phyloP scores from a whole-genome alignment of 2,888 invertebrate species.

The Aleiodes leptofemur region DNA sequence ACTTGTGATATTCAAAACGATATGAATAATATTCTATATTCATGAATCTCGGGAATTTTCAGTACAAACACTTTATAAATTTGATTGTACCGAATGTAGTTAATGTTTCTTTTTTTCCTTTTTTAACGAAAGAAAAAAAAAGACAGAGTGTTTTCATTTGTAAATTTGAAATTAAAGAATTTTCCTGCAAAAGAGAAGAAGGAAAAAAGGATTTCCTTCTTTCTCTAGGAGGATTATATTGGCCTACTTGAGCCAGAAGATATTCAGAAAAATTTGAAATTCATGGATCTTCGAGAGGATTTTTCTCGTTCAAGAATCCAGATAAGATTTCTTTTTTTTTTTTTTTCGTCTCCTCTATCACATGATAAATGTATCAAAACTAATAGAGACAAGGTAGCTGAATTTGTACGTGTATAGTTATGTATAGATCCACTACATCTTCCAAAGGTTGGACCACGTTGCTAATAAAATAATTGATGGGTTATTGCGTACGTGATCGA shows the following conservation, averaged over 20 bases:
- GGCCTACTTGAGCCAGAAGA: no score
- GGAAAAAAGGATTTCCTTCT: slow-evolving; percentile 16
- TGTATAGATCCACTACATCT: slow-evolving; percentile 19
- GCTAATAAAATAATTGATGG: slow-evolving; percentile 57
- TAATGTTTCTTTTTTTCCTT: no score
- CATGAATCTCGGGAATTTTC: slow-evolving; percentile 37
- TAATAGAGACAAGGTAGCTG: slow-evolving; percentile 17
- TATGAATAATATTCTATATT: slow-evolving; percentile 40
- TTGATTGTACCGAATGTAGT: slow-evolving; percentile 25
- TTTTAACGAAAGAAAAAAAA: slow-evolving; percentile 7
- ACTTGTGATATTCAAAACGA: slow-evolving; percentile 30
- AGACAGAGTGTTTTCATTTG: slow-evolving; percentile 19
- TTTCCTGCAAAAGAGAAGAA: background rate
- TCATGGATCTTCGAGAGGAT: no score
- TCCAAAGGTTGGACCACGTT: slow-evolving; percentile 24
- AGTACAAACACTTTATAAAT: slow-evolving; percentile 32
- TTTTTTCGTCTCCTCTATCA: background rate
- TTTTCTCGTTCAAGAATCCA: background rate
- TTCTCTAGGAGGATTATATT: background rate
- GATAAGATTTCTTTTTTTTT: background rate
- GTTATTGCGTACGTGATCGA: slow-evolving; percentile 55
- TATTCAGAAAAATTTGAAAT: no score
- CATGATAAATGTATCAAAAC: background rate
- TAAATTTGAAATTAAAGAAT: slow-evolving; percentile 15
- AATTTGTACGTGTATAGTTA: slow-evolving; percentile 20